phyloP scores from a whole-genome alignment of 1,140 invertebrate species.

The Xylocopa sonorina region DNA sequence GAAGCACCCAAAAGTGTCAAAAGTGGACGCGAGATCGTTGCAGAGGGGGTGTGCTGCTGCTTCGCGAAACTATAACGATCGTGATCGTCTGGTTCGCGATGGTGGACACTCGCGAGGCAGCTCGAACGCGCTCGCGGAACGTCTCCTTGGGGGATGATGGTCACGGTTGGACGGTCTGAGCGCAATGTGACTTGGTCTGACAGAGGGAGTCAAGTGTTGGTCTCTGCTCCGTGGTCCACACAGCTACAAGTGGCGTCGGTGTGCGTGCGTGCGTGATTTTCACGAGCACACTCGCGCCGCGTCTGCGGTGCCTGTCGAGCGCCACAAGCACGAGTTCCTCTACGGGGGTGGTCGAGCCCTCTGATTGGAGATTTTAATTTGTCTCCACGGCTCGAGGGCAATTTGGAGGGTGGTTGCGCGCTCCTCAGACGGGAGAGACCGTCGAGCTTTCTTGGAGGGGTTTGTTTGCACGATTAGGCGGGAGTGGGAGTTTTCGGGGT shows the following conservation, averaged over 20 bases:
- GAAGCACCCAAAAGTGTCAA: too few relatives aligned
- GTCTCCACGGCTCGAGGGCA: too few relatives aligned
- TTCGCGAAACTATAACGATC: background rate
- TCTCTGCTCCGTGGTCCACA: conserved; percentile 51
- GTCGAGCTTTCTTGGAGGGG: background rate
- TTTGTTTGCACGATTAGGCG: background rate
- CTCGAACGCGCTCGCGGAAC: background rate
- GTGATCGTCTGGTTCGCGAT: background rate
- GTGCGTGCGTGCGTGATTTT: conserved; percentile 65
- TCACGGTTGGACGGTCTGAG: conserved; percentile 74
- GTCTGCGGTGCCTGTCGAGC: background rate
- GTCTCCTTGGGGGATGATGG: conserved; percentile 41
- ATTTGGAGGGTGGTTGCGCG: background rate
- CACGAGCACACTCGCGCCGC: conserved; percentile 61
- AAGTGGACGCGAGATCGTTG: too few relatives aligned
- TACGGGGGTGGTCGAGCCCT: conserved; percentile 15
- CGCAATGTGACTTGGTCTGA: conserved; percentile 78
- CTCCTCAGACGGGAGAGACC: too few relatives aligned
- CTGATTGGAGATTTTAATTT: conserved; percentile 34
- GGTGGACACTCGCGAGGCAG: background rate
- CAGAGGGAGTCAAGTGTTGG: conserved; percentile 77
- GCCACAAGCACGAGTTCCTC: background rate
- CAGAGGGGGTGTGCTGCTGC: too few relatives aligned
- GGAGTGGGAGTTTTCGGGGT: background rate
- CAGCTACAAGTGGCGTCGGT: conserved; percentile 35